phyloP scores from a whole-genome alignment of 2,113 vertebrate species.

The human region DNA sequence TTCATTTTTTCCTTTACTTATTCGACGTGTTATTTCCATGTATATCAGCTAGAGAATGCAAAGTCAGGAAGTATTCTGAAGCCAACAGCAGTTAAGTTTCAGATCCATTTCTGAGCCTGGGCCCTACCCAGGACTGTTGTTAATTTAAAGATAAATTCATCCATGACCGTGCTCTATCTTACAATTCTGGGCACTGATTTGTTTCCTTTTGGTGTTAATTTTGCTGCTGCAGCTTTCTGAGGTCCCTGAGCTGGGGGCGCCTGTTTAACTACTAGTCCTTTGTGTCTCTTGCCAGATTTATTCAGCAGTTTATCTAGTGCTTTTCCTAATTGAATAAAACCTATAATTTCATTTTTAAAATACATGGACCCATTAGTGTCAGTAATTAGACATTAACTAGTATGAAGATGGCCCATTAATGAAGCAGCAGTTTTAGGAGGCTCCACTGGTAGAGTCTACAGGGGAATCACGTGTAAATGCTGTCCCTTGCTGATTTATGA shows the following conservation, averaged over 20 bases:
- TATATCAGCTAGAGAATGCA: conserved; percentile 70
- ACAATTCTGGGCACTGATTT: conserved; percentile 72
- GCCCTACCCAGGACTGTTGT: conserved; percentile 67
- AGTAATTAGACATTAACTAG: conserved; percentile 84
- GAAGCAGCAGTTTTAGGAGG: conserved; percentile 80
- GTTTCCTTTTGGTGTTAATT: conserved; percentile 73
- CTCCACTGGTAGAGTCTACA: conserved; percentile 51
- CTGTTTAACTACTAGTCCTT: conserved; percentile 69
- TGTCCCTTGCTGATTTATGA: conserved; percentile 72
- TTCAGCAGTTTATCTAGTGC: conserved; percentile 76
- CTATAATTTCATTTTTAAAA: conserved; percentile 83
- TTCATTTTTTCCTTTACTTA: not conserved
- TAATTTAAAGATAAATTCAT: conserved; percentile 67
- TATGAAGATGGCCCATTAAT: conserved; percentile 85
- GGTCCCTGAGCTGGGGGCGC: conserved; percentile 60
- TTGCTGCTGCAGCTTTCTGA: conserved; percentile 78
- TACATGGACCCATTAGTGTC: conserved; percentile 83
- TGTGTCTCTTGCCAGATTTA: conserved; percentile 82
- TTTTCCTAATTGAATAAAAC: conserved; percentile 84
- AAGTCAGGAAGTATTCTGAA: conserved; percentile 77
- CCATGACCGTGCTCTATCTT: conserved; percentile 50
- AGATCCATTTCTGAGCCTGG: conserved; percentile 70
- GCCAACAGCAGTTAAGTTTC: conserved; percentile 76
- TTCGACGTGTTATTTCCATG: conserved; percentile 74
- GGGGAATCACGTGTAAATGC: conserved; percentile 70